Conservation (phyloP, 2,797 vertebrate genomes). For the Protonibea diacanthus region DNA sequence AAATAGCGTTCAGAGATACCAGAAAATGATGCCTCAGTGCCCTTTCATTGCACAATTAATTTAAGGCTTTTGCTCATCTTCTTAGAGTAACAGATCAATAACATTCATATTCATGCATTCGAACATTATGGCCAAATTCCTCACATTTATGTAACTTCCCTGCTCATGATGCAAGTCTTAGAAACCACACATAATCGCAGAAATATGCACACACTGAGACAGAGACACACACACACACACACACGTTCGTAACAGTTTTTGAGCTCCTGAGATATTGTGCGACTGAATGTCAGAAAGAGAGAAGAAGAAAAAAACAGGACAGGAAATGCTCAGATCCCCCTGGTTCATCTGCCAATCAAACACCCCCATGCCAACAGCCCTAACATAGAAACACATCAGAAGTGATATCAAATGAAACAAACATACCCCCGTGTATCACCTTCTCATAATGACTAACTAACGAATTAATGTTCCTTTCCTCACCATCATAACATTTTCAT, state of each 20-base stretch:
- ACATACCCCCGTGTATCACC: constrained; percentile 20
- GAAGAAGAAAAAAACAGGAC: neutral
- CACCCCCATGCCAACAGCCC: neutral
- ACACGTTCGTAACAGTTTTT: neutral
- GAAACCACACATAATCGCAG: constrained; percentile 20
- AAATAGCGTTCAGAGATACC: neutral
- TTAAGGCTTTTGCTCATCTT: neutral
- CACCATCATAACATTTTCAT: constrained; percentile 20
- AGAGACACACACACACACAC: neutral
- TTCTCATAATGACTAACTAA: constrained; percentile 27
- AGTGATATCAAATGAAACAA: constrained; percentile 17
- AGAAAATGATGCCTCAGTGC: neutral
- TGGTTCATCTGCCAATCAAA: constrained; percentile 22
- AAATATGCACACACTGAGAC: neutral
- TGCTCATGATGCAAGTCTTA: constrained; percentile 41
- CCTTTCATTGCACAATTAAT: neutral
- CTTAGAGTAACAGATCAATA: too few species aligned
- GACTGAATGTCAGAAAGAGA: constrained; percentile 25
- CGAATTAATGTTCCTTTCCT: neutral
- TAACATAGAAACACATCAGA: constrained; percentile 16
- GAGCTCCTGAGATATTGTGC: neutral
- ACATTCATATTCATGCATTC: neutral
- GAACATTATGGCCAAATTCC: neutral
- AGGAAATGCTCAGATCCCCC: neutral
- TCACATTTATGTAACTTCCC: constrained; percentile 7